A percentile compares a stretch with the other conserved stretches of the same genome.
These are phyloP conservation scores for Zelostemma sp. DNA, from an alignment of 1,140 invertebrate genomes.

Conservation along the genomic window DNA sequence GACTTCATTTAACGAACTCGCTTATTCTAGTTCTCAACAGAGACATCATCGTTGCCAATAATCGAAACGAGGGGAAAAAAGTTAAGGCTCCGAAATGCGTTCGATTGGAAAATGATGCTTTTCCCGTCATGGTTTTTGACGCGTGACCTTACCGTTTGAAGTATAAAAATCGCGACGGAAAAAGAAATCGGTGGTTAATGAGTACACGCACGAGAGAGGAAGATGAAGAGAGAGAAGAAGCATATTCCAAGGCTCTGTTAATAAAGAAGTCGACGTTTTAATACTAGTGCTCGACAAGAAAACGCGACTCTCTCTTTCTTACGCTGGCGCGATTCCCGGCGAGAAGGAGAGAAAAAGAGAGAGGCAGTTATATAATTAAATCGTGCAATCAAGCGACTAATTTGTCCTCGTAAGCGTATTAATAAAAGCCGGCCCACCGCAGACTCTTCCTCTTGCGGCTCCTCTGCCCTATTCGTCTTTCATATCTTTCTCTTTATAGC, in stretches of 20 bases:
- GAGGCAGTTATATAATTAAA: slow-evolving; percentile 65
- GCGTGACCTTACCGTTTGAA: not conserved
- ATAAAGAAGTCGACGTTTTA: slow-evolving; percentile 69
- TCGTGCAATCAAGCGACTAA: slow-evolving; percentile 67
- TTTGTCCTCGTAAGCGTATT: slow-evolving; percentile 69
- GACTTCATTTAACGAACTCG: slow-evolving; percentile 38
- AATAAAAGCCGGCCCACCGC: slow-evolving; percentile 63
- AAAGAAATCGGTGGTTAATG: no score
- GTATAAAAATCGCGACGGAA: no score
- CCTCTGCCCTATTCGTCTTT: slow-evolving; percentile 1
- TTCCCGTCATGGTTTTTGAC: no score
- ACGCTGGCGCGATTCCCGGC: slow-evolving; percentile 30
- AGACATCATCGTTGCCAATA: slow-evolving; percentile 16
- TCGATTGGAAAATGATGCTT: no score
- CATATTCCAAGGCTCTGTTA: slow-evolving; percentile 51
- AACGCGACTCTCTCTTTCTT: slow-evolving; percentile 19
- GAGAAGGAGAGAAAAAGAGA: slow-evolving; percentile 43
- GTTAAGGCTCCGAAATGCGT: no score
- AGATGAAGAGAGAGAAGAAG: slow-evolving; percentile 17
- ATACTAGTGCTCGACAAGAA: slow-evolving; percentile 58
- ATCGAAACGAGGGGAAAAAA: no score
- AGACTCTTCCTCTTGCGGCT: slow-evolving; percentile 33
- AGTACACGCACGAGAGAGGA: slow-evolving; percentile 4
- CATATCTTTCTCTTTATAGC: slow-evolving; percentile 1
- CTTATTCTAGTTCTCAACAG: no score